Conservation (phyloP, 2,888 invertebrate species). For the Rotaria socialis region DNA sequence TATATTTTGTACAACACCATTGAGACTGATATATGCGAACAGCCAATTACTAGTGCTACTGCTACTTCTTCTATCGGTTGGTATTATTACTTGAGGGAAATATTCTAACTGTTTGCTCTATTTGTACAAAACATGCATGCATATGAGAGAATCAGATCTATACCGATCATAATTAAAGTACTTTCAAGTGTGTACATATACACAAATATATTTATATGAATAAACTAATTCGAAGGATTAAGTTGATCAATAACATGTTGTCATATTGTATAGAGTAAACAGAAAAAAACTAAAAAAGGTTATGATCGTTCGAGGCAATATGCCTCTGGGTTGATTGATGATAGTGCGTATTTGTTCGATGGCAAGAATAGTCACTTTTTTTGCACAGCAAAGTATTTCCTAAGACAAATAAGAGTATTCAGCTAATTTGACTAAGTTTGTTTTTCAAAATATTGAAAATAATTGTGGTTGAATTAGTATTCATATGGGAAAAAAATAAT, state of each 20-base stretch:
- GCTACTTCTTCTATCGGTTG: neutral
- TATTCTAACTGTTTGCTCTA: neutral
- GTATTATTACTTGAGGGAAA: neutral
- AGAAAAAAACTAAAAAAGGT: neutral
- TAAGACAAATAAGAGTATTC: neutral
- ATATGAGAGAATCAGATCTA: neutral
- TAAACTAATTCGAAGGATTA: neutral
- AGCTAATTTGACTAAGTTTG: neutral
- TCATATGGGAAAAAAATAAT: no score
- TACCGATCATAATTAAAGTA: neutral
- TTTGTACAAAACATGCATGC: neutral
- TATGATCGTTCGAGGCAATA: neutral
- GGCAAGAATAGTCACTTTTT: neutral
- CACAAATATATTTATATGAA: no score
- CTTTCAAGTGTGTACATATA: neutral
- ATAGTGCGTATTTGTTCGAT: neutral
- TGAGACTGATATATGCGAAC: neutral
- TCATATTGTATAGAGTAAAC: neutral
- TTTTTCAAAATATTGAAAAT: no score
- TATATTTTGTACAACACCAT: neutral
- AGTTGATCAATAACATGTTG: neutral
- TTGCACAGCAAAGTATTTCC: neutral
- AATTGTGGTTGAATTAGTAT: no score
- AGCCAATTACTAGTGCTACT: neutral
- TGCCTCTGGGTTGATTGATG: neutral